Evolutionary conservation across 2,113 vertebrate species (phyloP).

Genomic region (Phalacrocorax aristotelis): DNA sequence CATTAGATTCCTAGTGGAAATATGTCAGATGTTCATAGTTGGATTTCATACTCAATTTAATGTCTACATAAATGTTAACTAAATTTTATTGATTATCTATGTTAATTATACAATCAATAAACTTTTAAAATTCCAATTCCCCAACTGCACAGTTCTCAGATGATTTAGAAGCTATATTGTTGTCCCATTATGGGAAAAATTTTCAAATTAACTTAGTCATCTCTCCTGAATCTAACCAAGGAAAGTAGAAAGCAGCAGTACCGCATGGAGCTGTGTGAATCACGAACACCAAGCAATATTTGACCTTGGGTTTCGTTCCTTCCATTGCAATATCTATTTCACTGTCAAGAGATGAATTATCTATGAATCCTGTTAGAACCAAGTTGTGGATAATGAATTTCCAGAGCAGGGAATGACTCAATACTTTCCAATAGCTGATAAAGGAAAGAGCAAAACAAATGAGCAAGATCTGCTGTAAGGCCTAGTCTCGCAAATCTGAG

Average conservation of each 20-base stretch:
- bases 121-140: slow-evolving; percentile 9
- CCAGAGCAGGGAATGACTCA: not conserved
- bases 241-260: not conserved
- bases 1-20: not conserved
- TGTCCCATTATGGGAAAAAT: not conserved
- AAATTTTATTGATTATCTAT: not conserved
- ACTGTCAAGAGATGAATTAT: slow-evolving; percentile 15
- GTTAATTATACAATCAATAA: not conserved
- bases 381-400: slow-evolving; percentile 3
- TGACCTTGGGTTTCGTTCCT: not conserved
- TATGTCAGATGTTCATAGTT: not conserved
- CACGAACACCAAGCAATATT: not conserved
- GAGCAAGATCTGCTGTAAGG: not conserved
- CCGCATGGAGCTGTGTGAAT: not conserved
- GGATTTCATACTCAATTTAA: not conserved
- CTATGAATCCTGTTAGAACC: not conserved
- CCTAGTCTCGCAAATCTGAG: not conserved
- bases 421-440: not conserved
- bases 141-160: not conserved
- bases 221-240: not conserved
- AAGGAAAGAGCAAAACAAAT: not conserved
- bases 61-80: not conserved
- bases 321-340: not conserved
- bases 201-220: not conserved
- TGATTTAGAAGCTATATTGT: not conserved